Base-by-base conservation (phyloP, 2,113 vertebrate species). In the Zingel zingel region DNA sequence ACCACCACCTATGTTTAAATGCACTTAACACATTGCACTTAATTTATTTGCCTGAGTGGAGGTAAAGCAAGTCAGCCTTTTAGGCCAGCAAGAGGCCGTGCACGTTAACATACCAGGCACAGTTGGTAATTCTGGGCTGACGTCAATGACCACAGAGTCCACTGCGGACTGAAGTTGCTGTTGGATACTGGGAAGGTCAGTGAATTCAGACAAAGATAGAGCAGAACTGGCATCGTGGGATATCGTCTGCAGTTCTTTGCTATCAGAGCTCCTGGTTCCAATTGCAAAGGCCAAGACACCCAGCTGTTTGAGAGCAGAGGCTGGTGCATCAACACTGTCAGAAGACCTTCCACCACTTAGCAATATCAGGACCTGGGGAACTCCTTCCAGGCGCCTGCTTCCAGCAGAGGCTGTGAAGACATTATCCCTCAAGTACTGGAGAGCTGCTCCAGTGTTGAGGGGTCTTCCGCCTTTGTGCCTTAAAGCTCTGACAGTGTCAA, bases 401-500 rank as follows among this genome's bases (percentile, higher is more conserved):
- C 97, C 97, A 1, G 95, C 93, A 0, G 94, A 90, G 65, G 64
- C 89, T 39, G 95, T 96, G 3, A 97, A 97, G 54, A 97, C 79
- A 21, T 94, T 81, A 12, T 88, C 92, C 83, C 84, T 43, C 0
- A 94, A 90, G 3, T 93, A 95, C n/a, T 96, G 94, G 74, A 97
- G 91, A 16, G 87, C 87, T 0, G 88, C 92, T 76, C 96, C 97
- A 48, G 96, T 84, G 53, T 96, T 96, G 72, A 96, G 93, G 9
- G 88, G 19, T 73, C 86, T 95, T 64, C 88, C 90, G 5, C 80
- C 71, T 67, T 69, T 91, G 73, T 77, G 71, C 30, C 74, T 84
- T 69, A 91, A 74, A 18, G 47, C 62, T 82, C 65, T 69, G 30
- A 88, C 57, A 3, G 43, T 63, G 27, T 61, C 36, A 30, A 88